Percentiles rank a stretch among this genome's conserved stretches.
Conservation (phyloP, 2,797 vertebrate genomes). For the Ceyx erithaca region DNA sequence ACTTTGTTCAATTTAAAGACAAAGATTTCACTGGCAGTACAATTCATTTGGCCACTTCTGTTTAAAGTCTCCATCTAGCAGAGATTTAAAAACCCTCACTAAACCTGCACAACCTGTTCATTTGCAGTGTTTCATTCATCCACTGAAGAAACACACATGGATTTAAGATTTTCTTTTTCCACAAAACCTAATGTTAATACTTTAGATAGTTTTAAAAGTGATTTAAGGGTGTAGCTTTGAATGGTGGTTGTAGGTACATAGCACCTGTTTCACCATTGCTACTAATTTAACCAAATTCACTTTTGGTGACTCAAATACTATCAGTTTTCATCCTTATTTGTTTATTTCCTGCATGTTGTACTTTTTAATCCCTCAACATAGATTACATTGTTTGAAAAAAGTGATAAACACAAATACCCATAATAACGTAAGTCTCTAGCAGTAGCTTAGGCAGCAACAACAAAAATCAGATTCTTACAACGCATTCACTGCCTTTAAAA, state of each 20-base stretch:
- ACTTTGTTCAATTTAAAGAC: not conserved
- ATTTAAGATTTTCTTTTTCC: not conserved
- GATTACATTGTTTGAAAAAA: not conserved
- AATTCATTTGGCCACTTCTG: not conserved
- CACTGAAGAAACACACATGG: not conserved
- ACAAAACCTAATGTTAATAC: not conserved
- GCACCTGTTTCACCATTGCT: not conserved
- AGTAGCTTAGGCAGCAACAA: not conserved
- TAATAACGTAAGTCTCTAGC: not conserved
- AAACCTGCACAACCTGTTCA: not conserved
- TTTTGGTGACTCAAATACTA: not conserved
- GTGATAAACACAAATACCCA: not conserved
- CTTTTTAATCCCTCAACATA: not conserved
- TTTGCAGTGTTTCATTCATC: not conserved
- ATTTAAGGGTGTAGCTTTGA: not conserved
- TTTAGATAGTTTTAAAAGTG: not conserved
- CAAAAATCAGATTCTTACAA: not conserved
- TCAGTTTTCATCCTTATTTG: not conserved
- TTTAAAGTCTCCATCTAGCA: not conserved
- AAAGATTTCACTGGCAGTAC: not conserved
- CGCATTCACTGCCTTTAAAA: not conserved
- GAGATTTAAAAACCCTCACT: not conserved
- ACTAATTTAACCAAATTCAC: not conserved
- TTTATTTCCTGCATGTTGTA: not conserved
- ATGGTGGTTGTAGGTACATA: not conserved